These are phyloP conservation scores for Anarsia innoxiella DNA, from an alignment of 2,888 invertebrate genomes.

Conservation along the genomic window DNA sequence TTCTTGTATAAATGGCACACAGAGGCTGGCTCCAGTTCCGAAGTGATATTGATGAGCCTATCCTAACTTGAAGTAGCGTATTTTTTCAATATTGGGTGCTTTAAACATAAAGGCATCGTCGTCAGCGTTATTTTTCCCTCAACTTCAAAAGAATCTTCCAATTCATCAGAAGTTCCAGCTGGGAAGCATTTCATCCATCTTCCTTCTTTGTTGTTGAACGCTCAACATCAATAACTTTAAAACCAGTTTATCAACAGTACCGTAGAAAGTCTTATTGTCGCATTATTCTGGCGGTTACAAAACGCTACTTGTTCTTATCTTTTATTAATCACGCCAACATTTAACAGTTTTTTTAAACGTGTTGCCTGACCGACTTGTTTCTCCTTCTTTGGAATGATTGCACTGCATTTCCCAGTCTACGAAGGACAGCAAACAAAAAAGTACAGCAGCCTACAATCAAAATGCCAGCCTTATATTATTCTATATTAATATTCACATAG, in stretches of 20 bases:
- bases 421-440: constrained; percentile 44
- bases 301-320: constrained; percentile 1
- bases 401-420: constrained; percentile 33
- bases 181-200: constrained; percentile 27
- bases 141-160: constrained; percentile 24
- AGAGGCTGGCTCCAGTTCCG: constrained; percentile 1
- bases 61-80: constrained; percentile 5
- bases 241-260: constrained; percentile 9
- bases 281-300: neutral
- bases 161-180: constrained; percentile 24
- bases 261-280: neutral
- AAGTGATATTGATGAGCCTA: constrained; percentile 9
- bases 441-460: no score
- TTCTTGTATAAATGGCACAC: constrained; percentile 1
- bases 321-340: neutral
- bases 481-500: constrained; percentile 53
- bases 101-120: constrained; percentile 7
- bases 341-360: neutral
- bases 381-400: constrained; percentile 11
- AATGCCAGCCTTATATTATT: no score
- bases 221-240: constrained; percentile 29
- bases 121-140: constrained; percentile 17
- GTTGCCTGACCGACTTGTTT: neutral
- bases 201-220: constrained; percentile 28
- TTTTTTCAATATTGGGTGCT: constrained; percentile 7